Evolutionary conservation across 1,140 invertebrate genomes (phyloP).

Genomic region (Varroa destructor): DNA sequence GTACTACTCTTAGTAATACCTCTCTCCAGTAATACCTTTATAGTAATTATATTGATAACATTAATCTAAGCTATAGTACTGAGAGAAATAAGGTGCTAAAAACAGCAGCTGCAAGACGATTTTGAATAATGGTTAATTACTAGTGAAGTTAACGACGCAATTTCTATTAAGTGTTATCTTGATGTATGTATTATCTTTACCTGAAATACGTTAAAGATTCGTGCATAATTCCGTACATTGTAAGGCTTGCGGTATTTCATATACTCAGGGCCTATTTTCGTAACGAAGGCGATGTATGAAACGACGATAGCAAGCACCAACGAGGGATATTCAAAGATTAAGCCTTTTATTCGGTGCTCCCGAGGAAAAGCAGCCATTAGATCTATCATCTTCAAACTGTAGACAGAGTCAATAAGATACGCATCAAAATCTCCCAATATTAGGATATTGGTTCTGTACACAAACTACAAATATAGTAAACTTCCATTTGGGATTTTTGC

Average conservation of each 20-base stretch:
- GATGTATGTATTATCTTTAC: neutral
- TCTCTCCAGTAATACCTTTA: no score
- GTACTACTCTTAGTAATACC: no score
- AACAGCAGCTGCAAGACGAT: no score
- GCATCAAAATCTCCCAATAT: neutral
- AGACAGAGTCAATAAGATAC: neutral
- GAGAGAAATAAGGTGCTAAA: no score
- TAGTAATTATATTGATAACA: no score
- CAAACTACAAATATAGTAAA: no score
- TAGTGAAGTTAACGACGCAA: no score
- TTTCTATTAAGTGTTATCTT: no score
- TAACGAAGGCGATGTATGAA: neutral
- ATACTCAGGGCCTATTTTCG: neutral
- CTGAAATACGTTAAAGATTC: neutral
- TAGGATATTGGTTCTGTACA: no score
- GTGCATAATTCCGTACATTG: neutral
- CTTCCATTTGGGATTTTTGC: no score
- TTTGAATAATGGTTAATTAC: no score
- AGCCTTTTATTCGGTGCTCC: neutral
- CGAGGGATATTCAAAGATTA: conserved; percentile 10
- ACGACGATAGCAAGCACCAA: neutral
- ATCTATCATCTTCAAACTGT: neutral
- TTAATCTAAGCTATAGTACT: no score
- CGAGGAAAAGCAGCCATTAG: conserved; percentile 10
- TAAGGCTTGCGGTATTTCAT: conserved; percentile 9